A percentile compares a stretch with the other conserved stretches of the same genome.
Evolutionary conservation across 2,888 invertebrate species (phyloP).

Genomic region (Drosophila basisetae): DNA sequence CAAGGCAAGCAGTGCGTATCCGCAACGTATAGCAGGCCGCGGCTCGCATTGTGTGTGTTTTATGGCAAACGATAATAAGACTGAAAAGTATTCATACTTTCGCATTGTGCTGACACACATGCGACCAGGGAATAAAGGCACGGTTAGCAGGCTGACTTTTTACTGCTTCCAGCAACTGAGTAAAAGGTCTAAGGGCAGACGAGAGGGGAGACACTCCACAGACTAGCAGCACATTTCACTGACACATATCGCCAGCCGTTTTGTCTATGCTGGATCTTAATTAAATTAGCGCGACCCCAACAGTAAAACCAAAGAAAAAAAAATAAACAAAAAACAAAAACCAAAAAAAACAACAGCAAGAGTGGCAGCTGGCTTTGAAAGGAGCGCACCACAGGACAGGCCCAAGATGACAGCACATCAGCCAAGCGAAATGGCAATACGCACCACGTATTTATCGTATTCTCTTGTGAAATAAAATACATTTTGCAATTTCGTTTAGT

Average conservation of each 20-base stretch:
- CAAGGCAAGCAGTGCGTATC: slow-evolving; percentile 49
- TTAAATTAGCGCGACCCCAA: slow-evolving; percentile 65
- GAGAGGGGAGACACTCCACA: slow-evolving; percentile 41
- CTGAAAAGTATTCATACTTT: slow-evolving; percentile 46
- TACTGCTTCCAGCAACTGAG: background rate
- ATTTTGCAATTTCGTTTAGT: slow-evolving; percentile 75
- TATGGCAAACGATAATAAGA: slow-evolving; percentile 56
- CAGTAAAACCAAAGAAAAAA: background rate
- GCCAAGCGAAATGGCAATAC: slow-evolving; percentile 13
- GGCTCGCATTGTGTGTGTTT: slow-evolving; percentile 34
- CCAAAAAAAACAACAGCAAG: background rate
- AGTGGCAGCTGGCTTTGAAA: slow-evolving; percentile 45
- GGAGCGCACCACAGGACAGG: slow-evolving; percentile 49
- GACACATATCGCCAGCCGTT: slow-evolving; percentile 66
- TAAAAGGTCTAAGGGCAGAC: background rate
- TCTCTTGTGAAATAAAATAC: slow-evolving; percentile 57
- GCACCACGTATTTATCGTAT: slow-evolving; percentile 9
- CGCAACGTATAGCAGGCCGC: slow-evolving; percentile 26
- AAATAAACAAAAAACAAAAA: background rate
- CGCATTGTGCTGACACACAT: slow-evolving; percentile 39
- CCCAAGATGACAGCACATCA: slow-evolving; percentile 60
- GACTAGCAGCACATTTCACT: slow-evolving; percentile 69
- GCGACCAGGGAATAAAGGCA: background rate
- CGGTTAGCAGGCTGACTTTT: background rate
- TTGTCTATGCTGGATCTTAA: slow-evolving; percentile 60